These are phyloP conservation scores for Xestoiulus laeticollis DNA, from an alignment of 2,888 invertebrate genomes.

Conservation along the genomic window DNA sequence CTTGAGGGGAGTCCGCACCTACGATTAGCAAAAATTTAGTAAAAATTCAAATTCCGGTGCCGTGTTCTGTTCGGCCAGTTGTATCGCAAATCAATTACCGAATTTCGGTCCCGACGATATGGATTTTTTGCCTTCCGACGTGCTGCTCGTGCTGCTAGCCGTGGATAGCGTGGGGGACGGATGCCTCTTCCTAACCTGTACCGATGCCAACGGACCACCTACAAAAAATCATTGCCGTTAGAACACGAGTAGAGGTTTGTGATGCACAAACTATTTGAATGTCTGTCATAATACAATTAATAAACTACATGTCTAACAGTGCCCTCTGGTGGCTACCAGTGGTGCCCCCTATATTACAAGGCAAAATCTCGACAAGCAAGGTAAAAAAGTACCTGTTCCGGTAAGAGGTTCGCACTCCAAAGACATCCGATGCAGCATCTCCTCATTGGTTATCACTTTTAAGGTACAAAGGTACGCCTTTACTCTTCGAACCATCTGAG, in stretches of 20 bases:
- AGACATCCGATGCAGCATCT: conserved; percentile 86
- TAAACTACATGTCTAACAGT: neutral
- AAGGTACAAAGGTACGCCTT: conserved; percentile 94
- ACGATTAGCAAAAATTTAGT: conserved; percentile 49
- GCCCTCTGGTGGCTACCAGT: too few relatives aligned
- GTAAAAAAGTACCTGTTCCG: conserved; percentile 59
- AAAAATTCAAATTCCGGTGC: too few relatives aligned
- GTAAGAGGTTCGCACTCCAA: conserved; percentile 80
- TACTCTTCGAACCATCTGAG: conserved; percentile 96
- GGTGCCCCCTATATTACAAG: too few relatives aligned
- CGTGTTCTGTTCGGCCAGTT: too few relatives aligned
- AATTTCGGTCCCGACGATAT: conserved; percentile 66
- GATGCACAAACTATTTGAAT: too few relatives aligned
- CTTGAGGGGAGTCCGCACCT: conserved; percentile 95
- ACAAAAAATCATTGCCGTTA: neutral
- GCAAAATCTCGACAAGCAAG: neutral
- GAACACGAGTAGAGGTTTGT: neutral
- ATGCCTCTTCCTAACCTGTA: conserved; percentile 77
- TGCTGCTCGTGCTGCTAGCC: conserved; percentile 84
- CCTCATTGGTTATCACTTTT: conserved; percentile 91
- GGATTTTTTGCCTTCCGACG: conserved; percentile 61
- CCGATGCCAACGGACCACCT: conserved; percentile 54
- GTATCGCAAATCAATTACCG: too few relatives aligned
- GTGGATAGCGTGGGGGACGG: conserved; percentile 94
- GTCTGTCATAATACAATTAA: too few relatives aligned